Percentiles rank a stretch among this genome's conserved stretches.
These are phyloP conservation scores for Phymastichus coffea DNA, from an alignment of 1,140 invertebrate species.

Conservation along the genomic window DNA sequence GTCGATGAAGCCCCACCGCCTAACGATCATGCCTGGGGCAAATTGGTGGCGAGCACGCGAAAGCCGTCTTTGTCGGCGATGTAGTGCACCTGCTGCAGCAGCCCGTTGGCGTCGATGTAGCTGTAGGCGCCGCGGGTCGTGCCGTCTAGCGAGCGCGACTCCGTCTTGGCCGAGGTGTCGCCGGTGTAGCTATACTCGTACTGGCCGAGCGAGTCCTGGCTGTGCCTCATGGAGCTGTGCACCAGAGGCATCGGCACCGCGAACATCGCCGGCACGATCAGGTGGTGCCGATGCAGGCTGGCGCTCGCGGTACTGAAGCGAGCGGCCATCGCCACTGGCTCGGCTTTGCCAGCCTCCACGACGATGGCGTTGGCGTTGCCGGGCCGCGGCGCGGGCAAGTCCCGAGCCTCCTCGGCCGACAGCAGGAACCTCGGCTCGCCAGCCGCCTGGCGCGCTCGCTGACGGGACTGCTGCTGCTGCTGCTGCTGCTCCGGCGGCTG, in stretches of 20 bases:
- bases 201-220: slow-evolving; percentile 65
- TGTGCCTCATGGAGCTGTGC: slow-evolving; percentile 56
- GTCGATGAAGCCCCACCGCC: no score
- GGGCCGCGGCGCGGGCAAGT: slow-evolving; percentile 32
- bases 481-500: not conserved
- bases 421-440: slow-evolving; percentile 37
- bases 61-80: slow-evolving; percentile 69
- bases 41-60: slow-evolving; percentile 65
- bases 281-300: slow-evolving; percentile 22
- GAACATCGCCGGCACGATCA: slow-evolving; percentile 41
- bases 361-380: not conserved
- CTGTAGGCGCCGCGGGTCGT: slow-evolving; percentile 69
- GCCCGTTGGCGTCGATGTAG: slow-evolving; percentile 69
- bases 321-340: not conserved
- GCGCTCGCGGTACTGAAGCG: slow-evolving; percentile 3
- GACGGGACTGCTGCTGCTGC: no score
- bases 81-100: slow-evolving; percentile 67
- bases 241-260: slow-evolving; percentile 15
- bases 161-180: slow-evolving; percentile 66
- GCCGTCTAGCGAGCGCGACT: slow-evolving; percentile 65
- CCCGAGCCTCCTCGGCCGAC: slow-evolving; percentile 32
- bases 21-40: slow-evolving; percentile 57
- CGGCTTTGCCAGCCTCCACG: not conserved
- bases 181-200: slow-evolving; percentile 69
- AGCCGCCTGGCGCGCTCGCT: slow-evolving; percentile 37